Conservation (phyloP, 2,113 vertebrate genomes). For the Gulo gulo region DNA sequence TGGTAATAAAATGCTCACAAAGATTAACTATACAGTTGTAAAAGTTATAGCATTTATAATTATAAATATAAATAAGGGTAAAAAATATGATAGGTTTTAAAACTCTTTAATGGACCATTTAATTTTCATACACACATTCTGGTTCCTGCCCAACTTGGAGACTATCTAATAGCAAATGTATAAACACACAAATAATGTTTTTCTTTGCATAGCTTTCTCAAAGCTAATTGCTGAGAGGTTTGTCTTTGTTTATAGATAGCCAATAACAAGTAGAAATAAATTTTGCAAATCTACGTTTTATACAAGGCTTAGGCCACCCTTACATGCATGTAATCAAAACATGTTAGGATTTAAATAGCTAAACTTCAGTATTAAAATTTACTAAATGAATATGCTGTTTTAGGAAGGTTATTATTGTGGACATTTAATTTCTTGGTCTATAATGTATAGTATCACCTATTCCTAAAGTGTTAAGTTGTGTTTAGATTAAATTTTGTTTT, state of each 20-base stretch:
- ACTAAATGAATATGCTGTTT: background rate
- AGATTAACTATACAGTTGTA: constrained; percentile 59
- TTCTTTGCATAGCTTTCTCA: constrained; percentile 34
- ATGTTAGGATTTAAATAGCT: constrained; percentile 18
- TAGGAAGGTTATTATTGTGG: background rate
- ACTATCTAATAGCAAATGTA: constrained; percentile 29
- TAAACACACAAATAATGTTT: constrained; percentile 40
- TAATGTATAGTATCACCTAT: background rate
- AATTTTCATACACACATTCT: constrained; percentile 56
- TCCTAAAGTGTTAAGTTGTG: background rate
- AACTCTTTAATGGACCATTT: constrained; percentile 54
- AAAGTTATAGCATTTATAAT: constrained; percentile 58
- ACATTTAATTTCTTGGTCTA: background rate
- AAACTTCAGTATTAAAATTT: constrained; percentile 28
- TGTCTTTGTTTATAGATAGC: constrained; percentile 42
- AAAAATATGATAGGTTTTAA: constrained; percentile 48
- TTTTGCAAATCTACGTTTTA: constrained; percentile 20
- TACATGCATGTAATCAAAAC: background rate
- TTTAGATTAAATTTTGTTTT: constrained; percentile 2
- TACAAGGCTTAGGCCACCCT: background rate
- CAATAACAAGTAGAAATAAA: constrained; percentile 46
- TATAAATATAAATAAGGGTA: constrained; percentile 64
- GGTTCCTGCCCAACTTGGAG: background rate
- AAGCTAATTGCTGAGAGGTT: constrained; percentile 20
- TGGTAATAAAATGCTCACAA: constrained; percentile 57